These are phyloP conservation scores for Calypte anna DNA, from an alignment of 2,113 vertebrate genomes.

Conservation along the genomic window DNA sequence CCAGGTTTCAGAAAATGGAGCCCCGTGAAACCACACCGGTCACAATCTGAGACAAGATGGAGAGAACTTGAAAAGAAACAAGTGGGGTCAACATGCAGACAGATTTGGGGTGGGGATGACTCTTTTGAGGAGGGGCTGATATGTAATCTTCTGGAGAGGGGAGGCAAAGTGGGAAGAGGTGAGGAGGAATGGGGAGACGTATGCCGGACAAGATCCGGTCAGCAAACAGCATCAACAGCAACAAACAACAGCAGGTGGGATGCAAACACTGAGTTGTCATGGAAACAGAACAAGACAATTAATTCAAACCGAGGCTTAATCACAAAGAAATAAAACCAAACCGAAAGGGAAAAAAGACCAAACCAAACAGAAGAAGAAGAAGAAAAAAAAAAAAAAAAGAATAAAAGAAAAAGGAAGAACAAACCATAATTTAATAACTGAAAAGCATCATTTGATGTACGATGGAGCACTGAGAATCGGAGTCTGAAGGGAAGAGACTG, in stretches of 20 bases:
- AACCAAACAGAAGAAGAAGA: too few relatives aligned
- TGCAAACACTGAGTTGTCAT: conserved; percentile 79
- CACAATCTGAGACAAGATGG: conserved; percentile 74
- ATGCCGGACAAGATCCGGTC: conserved; percentile 57
- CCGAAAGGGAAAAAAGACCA: background rate
- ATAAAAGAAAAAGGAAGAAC: background rate
- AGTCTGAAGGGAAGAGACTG: conserved; percentile 75
- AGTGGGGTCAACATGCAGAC: conserved; percentile 78
- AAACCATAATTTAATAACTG: conserved; percentile 46
- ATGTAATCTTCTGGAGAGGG: conserved; percentile 51
- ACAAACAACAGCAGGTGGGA: conserved; percentile 74
- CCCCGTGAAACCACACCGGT: conserved; percentile 72
- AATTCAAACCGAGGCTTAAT: conserved; percentile 75
- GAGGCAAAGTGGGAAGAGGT: conserved; percentile 53
- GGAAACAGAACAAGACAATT: conserved; percentile 83
- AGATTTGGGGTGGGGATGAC: conserved; percentile 52
- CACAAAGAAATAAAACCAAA: conserved; percentile 74
- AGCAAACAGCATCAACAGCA: conserved; percentile 75
- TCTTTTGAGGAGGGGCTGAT: conserved; percentile 33
- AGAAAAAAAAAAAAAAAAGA: too few relatives aligned
- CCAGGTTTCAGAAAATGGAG: conserved; percentile 73
- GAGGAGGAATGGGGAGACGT: conserved; percentile 73
- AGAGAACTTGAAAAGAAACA: conserved; percentile 52
- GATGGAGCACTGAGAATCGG: conserved; percentile 77
- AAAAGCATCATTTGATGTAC: conserved; percentile 66